Evolutionary conservation across 2,113 vertebrate genomes (phyloP).

Genomic region (Rutilus rutilus): DNA sequence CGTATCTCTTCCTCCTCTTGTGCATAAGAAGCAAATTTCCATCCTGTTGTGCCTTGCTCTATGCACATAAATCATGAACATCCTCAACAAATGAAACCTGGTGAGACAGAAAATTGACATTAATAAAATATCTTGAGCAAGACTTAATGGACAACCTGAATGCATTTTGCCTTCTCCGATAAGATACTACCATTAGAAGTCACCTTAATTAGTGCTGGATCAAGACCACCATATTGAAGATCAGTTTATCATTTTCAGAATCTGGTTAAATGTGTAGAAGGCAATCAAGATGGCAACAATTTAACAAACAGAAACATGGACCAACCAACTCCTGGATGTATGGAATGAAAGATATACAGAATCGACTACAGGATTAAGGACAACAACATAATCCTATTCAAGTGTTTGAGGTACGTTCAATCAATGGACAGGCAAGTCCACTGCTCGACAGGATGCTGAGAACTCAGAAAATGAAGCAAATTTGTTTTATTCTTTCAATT

Average conservation of each 20-base stretch:
- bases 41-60: neutral
- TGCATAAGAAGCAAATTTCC: neutral
- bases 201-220: neutral
- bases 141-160: neutral
- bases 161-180: neutral
- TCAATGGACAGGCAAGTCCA: constrained; percentile 19
- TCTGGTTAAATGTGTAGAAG: neutral
- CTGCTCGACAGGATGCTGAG: neutral
- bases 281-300: neutral
- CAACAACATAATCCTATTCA: neutral
- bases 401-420: constrained; percentile 24
- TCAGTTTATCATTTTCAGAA: neutral
- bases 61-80: constrained; percentile 19
- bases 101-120: neutral
- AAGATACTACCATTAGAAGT: neutral
- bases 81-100: constrained; percentile 9
- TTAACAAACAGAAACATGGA: constrained; percentile 1
- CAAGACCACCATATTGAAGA: neutral
- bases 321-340: neutral
- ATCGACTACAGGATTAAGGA: constrained; percentile 7
- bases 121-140: constrained; percentile 15
- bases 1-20: neutral
- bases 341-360: constrained; percentile 19
- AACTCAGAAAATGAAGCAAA: constrained; percentile 1
- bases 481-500: neutral